A percentile compares a stretch with the other conserved stretches of the same genome.
phyloP scores from a whole-genome alignment of 2,888 invertebrate species.

The Hyalella azteca region DNA sequence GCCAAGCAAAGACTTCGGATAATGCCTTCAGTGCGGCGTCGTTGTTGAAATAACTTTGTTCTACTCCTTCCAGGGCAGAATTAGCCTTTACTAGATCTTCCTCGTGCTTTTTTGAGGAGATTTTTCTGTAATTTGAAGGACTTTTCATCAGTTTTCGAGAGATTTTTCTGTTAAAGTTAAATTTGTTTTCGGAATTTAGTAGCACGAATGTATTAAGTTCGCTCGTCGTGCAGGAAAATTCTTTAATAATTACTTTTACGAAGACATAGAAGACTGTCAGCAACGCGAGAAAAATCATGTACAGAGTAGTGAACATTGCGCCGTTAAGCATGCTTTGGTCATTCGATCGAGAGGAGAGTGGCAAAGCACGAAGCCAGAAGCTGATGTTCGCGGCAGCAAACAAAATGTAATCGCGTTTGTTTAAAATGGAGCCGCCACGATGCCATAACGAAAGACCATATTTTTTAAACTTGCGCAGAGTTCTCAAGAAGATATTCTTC shows the following conservation, averaged over 20 bases:
- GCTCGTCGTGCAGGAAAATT: not conserved
- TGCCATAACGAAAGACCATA: not conserved
- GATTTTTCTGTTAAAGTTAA: not conserved
- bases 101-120: not conserved
- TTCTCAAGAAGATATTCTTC: not conserved
- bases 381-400: not conserved
- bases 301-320: not conserved
- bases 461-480: not conserved
- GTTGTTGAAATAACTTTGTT: not conserved
- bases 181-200: not conserved
- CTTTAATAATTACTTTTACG: not conserved
- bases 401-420: not conserved
- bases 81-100: not conserved
- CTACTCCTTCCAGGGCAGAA: not conserved
- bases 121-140: not conserved
- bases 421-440: not conserved
- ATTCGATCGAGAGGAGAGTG: not conserved
- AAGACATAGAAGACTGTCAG: not conserved
- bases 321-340: not conserved
- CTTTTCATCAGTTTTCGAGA: not conserved
- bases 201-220: not conserved
- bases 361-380: not conserved
- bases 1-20: not conserved
- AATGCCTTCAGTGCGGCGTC: not conserved
- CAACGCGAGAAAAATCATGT: not conserved